Conservation (phyloP, 2,113 vertebrate species). For the Anhinga rufa region DNA sequence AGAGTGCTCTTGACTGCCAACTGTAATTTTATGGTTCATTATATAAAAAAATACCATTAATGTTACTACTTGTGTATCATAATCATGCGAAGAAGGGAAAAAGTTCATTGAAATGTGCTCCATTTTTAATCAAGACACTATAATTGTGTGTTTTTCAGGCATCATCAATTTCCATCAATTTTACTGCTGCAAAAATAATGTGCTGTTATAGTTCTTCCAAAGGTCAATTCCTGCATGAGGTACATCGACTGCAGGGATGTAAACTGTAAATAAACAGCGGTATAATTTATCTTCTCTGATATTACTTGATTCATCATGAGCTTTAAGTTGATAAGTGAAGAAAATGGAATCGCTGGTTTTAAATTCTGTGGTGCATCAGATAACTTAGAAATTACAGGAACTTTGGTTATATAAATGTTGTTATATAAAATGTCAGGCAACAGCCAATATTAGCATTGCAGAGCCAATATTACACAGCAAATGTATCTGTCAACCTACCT, state of each 20-base stretch:
- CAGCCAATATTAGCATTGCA: constrained; percentile 4
- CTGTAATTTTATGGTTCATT: constrained; percentile 74
- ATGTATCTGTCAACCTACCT: background rate
- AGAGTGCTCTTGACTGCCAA: constrained; percentile 68
- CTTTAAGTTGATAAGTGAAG: constrained; percentile 24
- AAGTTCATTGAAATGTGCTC: constrained; percentile 46
- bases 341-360: background rate
- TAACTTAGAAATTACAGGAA: background rate
- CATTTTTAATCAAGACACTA: constrained; percentile 66
- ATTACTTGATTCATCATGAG: background rate
- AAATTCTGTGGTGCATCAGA: background rate
- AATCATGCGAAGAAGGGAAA: constrained; percentile 48
- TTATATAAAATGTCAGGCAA: constrained; percentile 8
- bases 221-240: constrained; percentile 48
- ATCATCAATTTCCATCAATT: constrained; percentile 64
- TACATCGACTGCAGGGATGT: background rate
- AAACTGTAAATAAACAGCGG: constrained; percentile 49
- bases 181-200: constrained; percentile 47
- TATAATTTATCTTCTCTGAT: constrained; percentile 35
- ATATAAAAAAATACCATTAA: constrained; percentile 65
- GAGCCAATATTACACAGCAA: background rate
- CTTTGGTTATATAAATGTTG: background rate
- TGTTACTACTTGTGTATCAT: constrained; percentile 60
- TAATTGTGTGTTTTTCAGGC: constrained; percentile 68
- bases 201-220: constrained; percentile 43